These are phyloP conservation scores for Drosophila seclusa DNA, from an alignment of 2,888 invertebrate species.

Conservation along the genomic window DNA sequence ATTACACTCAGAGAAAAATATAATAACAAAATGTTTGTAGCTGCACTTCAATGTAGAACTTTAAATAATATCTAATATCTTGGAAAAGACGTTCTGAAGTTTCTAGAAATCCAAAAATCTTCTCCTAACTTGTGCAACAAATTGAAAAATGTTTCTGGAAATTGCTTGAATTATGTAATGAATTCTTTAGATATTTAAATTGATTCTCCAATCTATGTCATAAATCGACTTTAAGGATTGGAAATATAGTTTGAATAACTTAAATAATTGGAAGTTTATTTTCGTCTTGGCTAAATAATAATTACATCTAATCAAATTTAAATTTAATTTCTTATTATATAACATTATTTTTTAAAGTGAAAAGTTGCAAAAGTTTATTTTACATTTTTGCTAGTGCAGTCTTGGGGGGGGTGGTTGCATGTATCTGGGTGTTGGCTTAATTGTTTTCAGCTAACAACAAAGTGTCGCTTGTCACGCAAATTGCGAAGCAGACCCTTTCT, in stretches of 20 bases:
- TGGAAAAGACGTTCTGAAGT: accelerated
- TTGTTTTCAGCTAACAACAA: slow-evolving; percentile 60
- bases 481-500: slow-evolving; percentile 20
- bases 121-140: not conserved
- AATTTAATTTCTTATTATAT: not conserved
- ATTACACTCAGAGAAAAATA: not conserved
- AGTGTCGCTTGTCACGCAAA: slow-evolving; percentile 77
- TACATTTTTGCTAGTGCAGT: not conserved
- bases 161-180: not conserved
- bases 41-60: not conserved
- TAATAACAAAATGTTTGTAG: not conserved
- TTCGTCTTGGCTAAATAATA: not conserved
- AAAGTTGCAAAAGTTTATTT: not conserved
- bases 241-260: not conserved
- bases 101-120: not conserved
- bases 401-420: slow-evolving; percentile 6
- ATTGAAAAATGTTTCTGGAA: not conserved
- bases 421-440: slow-evolving; percentile 63
- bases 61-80: not conserved
- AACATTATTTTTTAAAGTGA: not conserved
- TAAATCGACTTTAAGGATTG: not conserved
- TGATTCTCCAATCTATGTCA: not conserved
- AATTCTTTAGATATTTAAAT: not conserved
- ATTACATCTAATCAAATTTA: not conserved
- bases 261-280: not conserved